Base-by-base conservation (phyloP, 2,113 vertebrate genomes). In the Prolemur simus region DNA sequence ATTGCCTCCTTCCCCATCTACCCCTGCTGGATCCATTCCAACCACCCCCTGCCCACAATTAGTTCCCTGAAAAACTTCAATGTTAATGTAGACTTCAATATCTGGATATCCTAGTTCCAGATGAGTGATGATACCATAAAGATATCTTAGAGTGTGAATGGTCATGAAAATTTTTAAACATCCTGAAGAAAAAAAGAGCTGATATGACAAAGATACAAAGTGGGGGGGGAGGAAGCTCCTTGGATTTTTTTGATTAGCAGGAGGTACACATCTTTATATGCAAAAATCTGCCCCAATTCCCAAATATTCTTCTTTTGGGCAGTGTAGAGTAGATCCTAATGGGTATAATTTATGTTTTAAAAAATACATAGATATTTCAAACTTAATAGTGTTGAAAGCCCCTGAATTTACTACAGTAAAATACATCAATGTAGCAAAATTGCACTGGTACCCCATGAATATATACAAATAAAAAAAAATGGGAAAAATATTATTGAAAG, bases 331-430 rank as follows among this genome's bases (percentile, higher is more conserved):
- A 49, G 29, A 60, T 71, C 39, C 58, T 60, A 63, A 87, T 23
- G 1, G 12, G 58, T 77, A 89, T 27, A 94, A 81, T 56, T 87
- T 88, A 71, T 87, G 37, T 80, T 80, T 91, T 66, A 17, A 34
- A 85, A 96, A 95, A 18, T 87, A 42, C 18, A 54, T 27, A n/a
- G 42, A 84, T 5, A 93, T 47, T 85, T 83, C 76, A 94, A 80
- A 73, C 39, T 96, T 82, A 95, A 66, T 76, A 71, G 39, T 86
- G 39, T 29, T 29, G 27, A 63, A 63, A 63, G 58, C 10, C 23
- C 58, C 58, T 63, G 58, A 63, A 63, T 63, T 63, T 63, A 27
- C 25, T 63, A 63, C 25, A 29, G 2, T 60, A 25, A 23, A 60
- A 60, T 60, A 27, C 58, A 27, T 12, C 58, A 12, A 27, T 63